These are phyloP conservation scores for Ceriagrion tenellum DNA, from an alignment of 2,888 invertebrate species.

Conservation along the genomic window DNA sequence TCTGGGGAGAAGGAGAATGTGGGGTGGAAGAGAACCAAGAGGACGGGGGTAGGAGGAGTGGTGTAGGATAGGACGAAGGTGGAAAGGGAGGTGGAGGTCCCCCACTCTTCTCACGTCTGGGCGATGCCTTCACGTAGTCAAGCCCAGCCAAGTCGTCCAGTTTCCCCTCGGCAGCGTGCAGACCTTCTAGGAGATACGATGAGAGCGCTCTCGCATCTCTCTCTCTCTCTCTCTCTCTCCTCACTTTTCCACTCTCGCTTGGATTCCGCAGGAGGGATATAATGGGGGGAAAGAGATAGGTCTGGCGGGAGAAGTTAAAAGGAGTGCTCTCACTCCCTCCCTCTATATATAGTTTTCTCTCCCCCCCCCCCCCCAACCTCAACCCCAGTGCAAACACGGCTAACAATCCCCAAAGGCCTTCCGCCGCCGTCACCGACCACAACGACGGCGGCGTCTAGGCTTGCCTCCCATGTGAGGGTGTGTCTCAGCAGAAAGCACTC, in stretches of 20 bases:
- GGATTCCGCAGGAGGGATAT: neutral
- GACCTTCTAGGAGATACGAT: constrained; percentile 18
- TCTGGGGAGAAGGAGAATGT: constrained; percentile 40
- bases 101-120: neutral
- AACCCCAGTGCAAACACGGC: neutral
- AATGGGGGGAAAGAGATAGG: neutral
- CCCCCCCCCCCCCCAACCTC: no score
- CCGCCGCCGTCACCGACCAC: neutral
- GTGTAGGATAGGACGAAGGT: neutral
- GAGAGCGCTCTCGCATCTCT: neutral
- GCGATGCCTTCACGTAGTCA: constrained; percentile 60
- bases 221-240: neutral
- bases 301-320: neutral
- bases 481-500: neutral
- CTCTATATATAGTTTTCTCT: constrained; percentile 54
- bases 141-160: constrained; percentile 37
- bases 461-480: neutral
- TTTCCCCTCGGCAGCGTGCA: neutral
- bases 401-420: constrained; percentile 56
- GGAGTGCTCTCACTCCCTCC: neutral
- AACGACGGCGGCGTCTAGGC: neutral
- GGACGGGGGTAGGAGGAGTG: neutral
- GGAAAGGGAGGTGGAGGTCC: neutral
- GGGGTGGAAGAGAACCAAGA: neutral
- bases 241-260: neutral